Base-by-base conservation (phyloP, 2,797 vertebrate species). In the Strix occidentalis region DNA sequence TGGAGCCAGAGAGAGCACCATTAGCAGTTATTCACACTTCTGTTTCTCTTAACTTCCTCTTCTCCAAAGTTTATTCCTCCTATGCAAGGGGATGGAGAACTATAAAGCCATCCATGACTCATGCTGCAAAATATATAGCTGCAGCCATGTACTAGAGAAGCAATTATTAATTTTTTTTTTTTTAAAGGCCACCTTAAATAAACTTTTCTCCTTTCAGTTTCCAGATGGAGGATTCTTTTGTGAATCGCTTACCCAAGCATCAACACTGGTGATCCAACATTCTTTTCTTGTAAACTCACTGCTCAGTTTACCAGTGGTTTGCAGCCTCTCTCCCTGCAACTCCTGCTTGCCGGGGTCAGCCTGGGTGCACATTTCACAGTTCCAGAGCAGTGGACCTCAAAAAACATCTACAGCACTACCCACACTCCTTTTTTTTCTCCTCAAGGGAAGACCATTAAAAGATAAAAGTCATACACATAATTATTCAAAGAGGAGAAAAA, bases 1-100 rank as follows among this genome's bases (percentile, higher is more conserved):
- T n/a, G 98, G 98, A 98, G 98, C 98, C 98, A 98, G 87, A 85
- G 93, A 98, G 90, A 91, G 85, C 96, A 96, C 97, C 97, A 98
- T 98, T 98, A 98, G 92, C 94, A 98, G 96, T 97, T 98, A 98
- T 98, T 98, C 98, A 98, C 98, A 98, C 97, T 98, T 98, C 97
- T 98, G 98, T 98, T 98, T 98, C 97, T 96, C 97, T 98, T 98
- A 98, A 98, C 97, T 98, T 97, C 95, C 97, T 95, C 96, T 96
- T 96, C 97, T 97, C 96, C 89, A 33, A 95, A 96, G 97, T 97
- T 97, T 97, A 98, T 97, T 97, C 96, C 95, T 98, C 96, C 93
- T 95, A 61, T 96, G 96, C 93, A 97, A 96, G 66, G 68, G 84
- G 84, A 97, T 60, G n/a, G 95, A 96, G 97, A 98, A 98, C 95